These are phyloP conservation scores for Iguana delicatissima DNA, from an alignment of 2,797 vertebrate species.

Conservation along the genomic window DNA sequence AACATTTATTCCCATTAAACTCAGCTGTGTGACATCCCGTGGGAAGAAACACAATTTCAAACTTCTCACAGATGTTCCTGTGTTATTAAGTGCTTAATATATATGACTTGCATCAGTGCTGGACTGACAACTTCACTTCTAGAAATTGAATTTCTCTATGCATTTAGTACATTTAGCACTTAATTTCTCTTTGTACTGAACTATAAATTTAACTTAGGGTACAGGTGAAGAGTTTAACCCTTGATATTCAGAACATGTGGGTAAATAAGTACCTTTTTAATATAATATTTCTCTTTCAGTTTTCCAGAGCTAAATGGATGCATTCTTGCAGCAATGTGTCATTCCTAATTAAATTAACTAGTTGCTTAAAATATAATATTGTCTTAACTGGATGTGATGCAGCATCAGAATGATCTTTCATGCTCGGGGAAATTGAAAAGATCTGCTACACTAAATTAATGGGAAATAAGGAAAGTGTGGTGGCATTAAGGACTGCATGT, in stretches of 20 bases:
- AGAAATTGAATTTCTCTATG: neutral
- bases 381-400: conserved; percentile 72
- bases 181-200: neutral
- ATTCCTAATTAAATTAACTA: conserved; percentile 70
- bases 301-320: conserved; percentile 65
- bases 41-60: neutral
- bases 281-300: conserved; percentile 35
- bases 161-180: neutral
- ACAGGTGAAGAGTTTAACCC: neutral
- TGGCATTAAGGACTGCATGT: conserved; percentile 51
- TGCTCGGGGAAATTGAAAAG: conserved; percentile 71
- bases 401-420: conserved; percentile 77
- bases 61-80: neutral
- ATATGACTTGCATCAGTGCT: neutral
- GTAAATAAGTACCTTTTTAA: neutral
- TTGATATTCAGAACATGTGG: neutral
- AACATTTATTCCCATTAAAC: too few species aligned
- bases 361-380: conserved; percentile 64
- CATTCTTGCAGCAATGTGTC: conserved; percentile 63
- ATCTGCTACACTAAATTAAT: conserved; percentile 58
- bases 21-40: neutral
- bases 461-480: conserved; percentile 56
- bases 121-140: neutral
- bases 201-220: conserved; percentile 25
- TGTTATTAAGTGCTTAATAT: neutral